Evolutionary conservation across 2,113 vertebrate genomes (phyloP).

Genomic region (Phaethon lepturus): DNA sequence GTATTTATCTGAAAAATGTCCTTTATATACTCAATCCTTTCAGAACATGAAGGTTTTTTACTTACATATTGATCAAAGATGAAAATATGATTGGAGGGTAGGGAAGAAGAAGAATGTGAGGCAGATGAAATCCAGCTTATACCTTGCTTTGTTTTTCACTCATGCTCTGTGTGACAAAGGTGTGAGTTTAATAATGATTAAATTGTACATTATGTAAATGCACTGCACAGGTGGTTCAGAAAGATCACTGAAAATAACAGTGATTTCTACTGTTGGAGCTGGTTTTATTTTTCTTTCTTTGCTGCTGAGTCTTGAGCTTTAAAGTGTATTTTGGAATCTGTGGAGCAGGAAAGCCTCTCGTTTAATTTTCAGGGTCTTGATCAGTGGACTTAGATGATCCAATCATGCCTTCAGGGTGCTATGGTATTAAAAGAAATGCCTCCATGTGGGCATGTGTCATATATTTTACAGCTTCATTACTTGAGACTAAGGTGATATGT

Average conservation of each 20-base stretch:
- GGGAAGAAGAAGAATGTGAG: not conserved
- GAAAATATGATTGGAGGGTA: not conserved
- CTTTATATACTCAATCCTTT: not conserved
- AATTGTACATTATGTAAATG: not conserved
- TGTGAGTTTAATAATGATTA: not conserved
- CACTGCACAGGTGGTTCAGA: fast-evolving
- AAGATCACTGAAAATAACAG: not conserved
- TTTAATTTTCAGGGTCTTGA: not conserved
- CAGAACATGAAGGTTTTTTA: not conserved
- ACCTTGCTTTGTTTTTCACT: not conserved
- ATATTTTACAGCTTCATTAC: not conserved
- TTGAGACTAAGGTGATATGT: not conserved
- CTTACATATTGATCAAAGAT: not conserved
- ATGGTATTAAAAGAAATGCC: not conserved
- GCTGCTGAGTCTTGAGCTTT: not conserved
- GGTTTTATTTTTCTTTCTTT: not conserved
- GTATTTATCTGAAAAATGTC: not conserved
- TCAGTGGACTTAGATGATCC: not conserved
- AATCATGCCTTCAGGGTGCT: not conserved
- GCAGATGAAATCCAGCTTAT: not conserved
- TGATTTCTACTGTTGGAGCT: not conserved
- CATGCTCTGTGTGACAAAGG: not conserved
- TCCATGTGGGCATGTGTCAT: not conserved
- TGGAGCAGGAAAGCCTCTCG: not conserved
- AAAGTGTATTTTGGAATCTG: not conserved